These are phyloP conservation scores for Rhodinocichla rosea DNA, from an alignment of 2,113 vertebrate species.

Conservation along the genomic window DNA sequence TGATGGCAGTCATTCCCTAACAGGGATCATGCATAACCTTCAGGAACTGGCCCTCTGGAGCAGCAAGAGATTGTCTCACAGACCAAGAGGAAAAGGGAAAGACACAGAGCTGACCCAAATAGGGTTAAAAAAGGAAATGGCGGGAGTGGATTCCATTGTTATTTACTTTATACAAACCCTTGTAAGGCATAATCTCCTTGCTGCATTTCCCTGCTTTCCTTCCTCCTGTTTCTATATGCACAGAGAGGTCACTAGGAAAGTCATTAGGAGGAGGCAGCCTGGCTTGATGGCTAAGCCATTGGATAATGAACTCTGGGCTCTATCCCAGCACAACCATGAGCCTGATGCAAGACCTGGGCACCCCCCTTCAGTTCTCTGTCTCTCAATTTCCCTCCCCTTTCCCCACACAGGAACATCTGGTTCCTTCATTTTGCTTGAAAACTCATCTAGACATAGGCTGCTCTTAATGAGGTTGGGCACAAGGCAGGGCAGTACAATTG, in stretches of 20 bases:
- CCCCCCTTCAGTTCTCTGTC: background rate
- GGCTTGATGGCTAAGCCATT: background rate
- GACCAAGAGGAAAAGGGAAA: background rate
- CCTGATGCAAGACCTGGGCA: background rate
- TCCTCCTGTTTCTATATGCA: background rate
- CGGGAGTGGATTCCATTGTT: background rate
- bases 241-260: background rate
- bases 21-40: background rate
- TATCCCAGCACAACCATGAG: background rate
- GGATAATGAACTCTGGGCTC: background rate
- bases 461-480: background rate
- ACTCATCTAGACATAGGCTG: background rate
- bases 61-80: background rate
- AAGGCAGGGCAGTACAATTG: background rate
- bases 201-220: background rate
- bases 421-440: slow-evolving; percentile 22
- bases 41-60: background rate
- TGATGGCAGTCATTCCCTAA: background rate
- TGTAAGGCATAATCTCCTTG: background rate
- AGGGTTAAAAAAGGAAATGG: background rate
- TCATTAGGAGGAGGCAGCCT: background rate
- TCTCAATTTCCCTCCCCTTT: background rate
- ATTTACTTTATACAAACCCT: background rate
- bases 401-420: background rate
- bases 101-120: background rate